Percentiles rank a stretch among this genome's conserved stretches.
phyloP scores from a whole-genome alignment of 2,113 vertebrate genomes.

The Cryptomyrus ogoouensis region DNA sequence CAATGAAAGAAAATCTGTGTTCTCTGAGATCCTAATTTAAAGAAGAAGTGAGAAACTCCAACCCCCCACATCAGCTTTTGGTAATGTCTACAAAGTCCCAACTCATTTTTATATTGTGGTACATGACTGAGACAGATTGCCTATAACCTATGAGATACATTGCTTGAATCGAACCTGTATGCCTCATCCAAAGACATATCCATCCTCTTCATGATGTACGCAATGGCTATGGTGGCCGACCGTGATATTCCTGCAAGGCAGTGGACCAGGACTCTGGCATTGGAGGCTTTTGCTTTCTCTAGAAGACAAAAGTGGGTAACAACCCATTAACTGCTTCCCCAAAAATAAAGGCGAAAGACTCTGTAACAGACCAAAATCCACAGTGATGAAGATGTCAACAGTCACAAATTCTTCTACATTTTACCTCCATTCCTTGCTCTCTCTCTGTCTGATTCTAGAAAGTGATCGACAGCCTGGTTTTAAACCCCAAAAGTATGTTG shows the following conservation, averaged over 20 bases:
- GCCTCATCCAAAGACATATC: conserved; percentile 70
- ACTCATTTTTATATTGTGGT: background rate
- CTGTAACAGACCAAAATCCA: background rate
- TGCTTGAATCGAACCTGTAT: conserved; percentile 61
- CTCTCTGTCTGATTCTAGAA: background rate
- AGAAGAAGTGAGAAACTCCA: background rate
- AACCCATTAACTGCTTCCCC: background rate
- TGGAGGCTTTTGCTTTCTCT: conserved; percentile 91
- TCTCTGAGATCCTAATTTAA: background rate
- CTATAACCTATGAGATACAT: background rate
- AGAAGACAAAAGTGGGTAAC: conserved; percentile 28
- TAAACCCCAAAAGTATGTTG: background rate
- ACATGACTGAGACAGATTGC: background rate
- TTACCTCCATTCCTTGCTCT: background rate
- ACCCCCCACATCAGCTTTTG: background rate
- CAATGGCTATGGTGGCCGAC: conserved; percentile 70
- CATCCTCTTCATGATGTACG: conserved; percentile 75
- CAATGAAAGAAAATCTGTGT: background rate
- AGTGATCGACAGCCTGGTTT: background rate
- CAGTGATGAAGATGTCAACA: background rate
- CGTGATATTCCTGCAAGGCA: conserved; percentile 71
- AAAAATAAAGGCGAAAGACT: background rate
- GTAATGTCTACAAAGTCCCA: background rate
- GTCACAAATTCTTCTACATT: background rate
- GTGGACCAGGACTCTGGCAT: conserved; percentile 66